Conservation (phyloP, 2,888 invertebrate species). For the Drosophila macrospina region DNA sequence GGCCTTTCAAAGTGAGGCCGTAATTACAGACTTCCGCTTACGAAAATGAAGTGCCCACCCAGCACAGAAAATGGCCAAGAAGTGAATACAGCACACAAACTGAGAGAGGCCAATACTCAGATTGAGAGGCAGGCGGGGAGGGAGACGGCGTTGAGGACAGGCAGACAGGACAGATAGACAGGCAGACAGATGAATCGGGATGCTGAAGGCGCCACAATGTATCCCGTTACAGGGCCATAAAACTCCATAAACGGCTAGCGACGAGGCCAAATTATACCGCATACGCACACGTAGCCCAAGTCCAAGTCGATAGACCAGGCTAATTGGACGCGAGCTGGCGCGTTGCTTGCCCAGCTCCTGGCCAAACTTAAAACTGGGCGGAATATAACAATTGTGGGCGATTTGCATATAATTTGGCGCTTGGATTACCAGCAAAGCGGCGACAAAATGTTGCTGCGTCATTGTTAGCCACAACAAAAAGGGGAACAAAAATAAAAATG, state of each 20-base stretch:
- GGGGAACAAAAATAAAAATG: slow-evolving; percentile 16
- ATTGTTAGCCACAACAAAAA: slow-evolving; percentile 31
- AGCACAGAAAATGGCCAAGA: slow-evolving; percentile 27
- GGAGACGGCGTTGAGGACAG: neutral
- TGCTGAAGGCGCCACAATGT: slow-evolving; percentile 79
- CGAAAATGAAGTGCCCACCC: slow-evolving; percentile 47
- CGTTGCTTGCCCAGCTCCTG: neutral
- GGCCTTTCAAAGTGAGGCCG: slow-evolving; percentile 59
- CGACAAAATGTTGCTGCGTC: slow-evolving; percentile 77
- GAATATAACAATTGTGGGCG: slow-evolving; percentile 69
- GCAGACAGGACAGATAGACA: slow-evolving; percentile 3
- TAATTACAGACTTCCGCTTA: slow-evolving; percentile 74
- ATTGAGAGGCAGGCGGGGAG: neutral
- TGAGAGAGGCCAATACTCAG: neutral
- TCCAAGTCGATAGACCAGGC: slow-evolving; percentile 40
- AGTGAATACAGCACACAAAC: slow-evolving; percentile 2
- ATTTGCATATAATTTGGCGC: slow-evolving; percentile 79
- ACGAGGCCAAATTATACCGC: slow-evolving; percentile 73
- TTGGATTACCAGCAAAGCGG: slow-evolving; percentile 72
- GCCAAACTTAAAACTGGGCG: slow-evolving; percentile 71
- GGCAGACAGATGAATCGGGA: slow-evolving; percentile 33
- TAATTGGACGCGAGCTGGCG: slow-evolving; percentile 63
- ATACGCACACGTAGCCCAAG: slow-evolving; percentile 61
- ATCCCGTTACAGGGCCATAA: slow-evolving; percentile 79
- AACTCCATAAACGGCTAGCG: slow-evolving; percentile 65